These are phyloP conservation scores for Euschistus heros DNA, from an alignment of 1,140 invertebrate species.

Conservation along the genomic window DNA sequence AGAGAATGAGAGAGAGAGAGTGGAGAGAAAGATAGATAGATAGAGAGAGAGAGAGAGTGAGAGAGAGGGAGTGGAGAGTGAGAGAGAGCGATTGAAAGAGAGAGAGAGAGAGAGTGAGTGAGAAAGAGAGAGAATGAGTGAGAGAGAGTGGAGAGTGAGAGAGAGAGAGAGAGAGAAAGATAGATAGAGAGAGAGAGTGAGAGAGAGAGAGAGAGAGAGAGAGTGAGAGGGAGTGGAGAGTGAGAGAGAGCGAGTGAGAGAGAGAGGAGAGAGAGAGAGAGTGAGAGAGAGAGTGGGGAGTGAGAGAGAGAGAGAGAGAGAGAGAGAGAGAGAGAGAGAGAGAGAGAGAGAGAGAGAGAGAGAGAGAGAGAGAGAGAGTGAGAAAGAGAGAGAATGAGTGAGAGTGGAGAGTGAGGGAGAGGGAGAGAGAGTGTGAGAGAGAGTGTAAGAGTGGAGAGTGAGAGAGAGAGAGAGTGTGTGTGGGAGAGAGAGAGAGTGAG, in stretches of 20 bases:
- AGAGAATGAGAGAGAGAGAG: slow-evolving; percentile 12
- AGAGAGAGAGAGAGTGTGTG: background rate
- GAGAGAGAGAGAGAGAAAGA: background rate
- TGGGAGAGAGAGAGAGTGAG: background rate
- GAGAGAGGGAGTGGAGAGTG: too few relatives aligned
- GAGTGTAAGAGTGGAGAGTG: background rate
- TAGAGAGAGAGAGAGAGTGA: background rate
- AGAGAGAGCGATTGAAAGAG: too few relatives aligned
- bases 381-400: background rate
- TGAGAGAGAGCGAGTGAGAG: background rate
- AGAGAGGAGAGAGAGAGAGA: background rate
- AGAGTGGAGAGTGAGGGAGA: background rate
- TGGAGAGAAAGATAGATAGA: background rate
- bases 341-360: background rate
- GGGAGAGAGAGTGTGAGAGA: background rate
- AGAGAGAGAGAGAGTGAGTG: too few relatives aligned
- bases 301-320: background rate
- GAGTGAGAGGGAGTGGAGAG: background rate
- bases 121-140: background rate
- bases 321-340: background rate
- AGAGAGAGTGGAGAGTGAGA: background rate
- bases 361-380: slow-evolving; percentile 7
- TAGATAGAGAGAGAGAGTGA: background rate
- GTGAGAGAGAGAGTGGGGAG: background rate
- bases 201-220: background rate